Percentiles rank a stretch among this genome's conserved stretches.
Conservation (phyloP, 1,140 invertebrate species). For the Calliphora vicina region DNA sequence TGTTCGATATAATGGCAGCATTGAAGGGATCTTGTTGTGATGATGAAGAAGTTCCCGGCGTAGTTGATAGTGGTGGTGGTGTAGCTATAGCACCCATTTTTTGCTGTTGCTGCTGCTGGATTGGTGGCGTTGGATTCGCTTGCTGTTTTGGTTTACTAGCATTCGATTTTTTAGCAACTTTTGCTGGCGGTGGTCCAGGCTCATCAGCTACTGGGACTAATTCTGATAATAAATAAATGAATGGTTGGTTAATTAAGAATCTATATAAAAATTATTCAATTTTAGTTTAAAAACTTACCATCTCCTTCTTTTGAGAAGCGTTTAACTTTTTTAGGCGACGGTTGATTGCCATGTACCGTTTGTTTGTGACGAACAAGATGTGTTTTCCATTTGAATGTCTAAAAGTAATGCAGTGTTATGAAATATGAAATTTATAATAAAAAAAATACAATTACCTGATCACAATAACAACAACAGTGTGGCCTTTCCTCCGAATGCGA, state of each 20-base stretch:
- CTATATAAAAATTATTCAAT: too few relatives aligned
- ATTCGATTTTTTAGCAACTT: slow-evolving; percentile 55
- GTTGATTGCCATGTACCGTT: slow-evolving; percentile 60
- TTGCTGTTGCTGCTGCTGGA: slow-evolving; percentile 41
- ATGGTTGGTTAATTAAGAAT: neutral
- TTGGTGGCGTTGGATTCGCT: slow-evolving; percentile 32
- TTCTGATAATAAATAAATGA: slow-evolving; percentile 40
- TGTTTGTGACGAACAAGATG: slow-evolving; percentile 61
- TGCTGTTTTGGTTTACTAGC: slow-evolving; percentile 55
- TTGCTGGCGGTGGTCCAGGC: slow-evolving; percentile 59
- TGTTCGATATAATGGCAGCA: slow-evolving; percentile 59
- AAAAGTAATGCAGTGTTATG: too few relatives aligned
- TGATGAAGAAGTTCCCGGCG: slow-evolving; percentile 50
- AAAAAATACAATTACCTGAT: slow-evolving; percentile 49
- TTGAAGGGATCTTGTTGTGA: slow-evolving; percentile 56
- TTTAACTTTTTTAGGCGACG: slow-evolving; percentile 58
- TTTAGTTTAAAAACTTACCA: slow-evolving; percentile 40
- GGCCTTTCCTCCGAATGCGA: slow-evolving; percentile 86
- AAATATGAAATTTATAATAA: neutral
- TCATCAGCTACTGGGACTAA: slow-evolving; percentile 54
- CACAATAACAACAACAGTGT: slow-evolving; percentile 83
- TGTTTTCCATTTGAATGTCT: slow-evolving; percentile 62
- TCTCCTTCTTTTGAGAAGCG: slow-evolving; percentile 58
- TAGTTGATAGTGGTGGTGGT: slow-evolving; percentile 56
- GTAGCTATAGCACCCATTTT: slow-evolving; percentile 50